Conservation (phyloP, 2,797 vertebrate genomes). For the Lateolabrax maculatus region DNA sequence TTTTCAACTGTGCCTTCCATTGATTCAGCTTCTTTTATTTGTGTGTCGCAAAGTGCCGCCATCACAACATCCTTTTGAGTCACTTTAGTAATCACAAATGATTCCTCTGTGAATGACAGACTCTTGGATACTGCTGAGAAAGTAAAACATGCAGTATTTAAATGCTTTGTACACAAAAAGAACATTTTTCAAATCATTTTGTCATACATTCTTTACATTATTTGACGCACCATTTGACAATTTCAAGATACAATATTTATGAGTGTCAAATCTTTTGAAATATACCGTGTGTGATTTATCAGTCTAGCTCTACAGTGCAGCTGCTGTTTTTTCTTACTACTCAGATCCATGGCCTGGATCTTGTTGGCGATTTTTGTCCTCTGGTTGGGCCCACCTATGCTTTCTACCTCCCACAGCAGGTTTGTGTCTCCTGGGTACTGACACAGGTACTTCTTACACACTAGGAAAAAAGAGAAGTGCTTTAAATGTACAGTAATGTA, state of each 20-base stretch:
- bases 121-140: slow-evolving; percentile 56
- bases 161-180: not conserved
- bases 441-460: slow-evolving; percentile 89
- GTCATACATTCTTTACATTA: not conserved
- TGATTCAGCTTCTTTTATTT: slow-evolving; percentile 54
- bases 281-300: not conserved
- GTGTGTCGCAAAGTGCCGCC: slow-evolving; percentile 46
- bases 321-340: slow-evolving; percentile 72
- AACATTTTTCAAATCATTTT: not conserved
- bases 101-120: slow-evolving; percentile 55
- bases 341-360: slow-evolving; percentile 76
- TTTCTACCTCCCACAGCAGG: slow-evolving; percentile 90
- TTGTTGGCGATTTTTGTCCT: slow-evolving; percentile 81
- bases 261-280: not conserved
- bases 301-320: not conserved
- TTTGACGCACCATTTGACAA: not conserved
- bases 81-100: slow-evolving; percentile 35
- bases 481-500: not conserved
- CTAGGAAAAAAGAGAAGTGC: slow-evolving; percentile 73
- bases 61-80: slow-evolving; percentile 58
- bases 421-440: slow-evolving; percentile 86
- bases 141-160: not conserved
- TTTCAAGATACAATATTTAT: not conserved
- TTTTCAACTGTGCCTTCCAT: slow-evolving; percentile 62
- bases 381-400: slow-evolving; percentile 86